A percentile compares a stretch with the other conserved stretches of the same genome.
Conservation (phyloP, 35 echinoderm and acorn worm species). For the Lytechinus variegatus region DNA sequence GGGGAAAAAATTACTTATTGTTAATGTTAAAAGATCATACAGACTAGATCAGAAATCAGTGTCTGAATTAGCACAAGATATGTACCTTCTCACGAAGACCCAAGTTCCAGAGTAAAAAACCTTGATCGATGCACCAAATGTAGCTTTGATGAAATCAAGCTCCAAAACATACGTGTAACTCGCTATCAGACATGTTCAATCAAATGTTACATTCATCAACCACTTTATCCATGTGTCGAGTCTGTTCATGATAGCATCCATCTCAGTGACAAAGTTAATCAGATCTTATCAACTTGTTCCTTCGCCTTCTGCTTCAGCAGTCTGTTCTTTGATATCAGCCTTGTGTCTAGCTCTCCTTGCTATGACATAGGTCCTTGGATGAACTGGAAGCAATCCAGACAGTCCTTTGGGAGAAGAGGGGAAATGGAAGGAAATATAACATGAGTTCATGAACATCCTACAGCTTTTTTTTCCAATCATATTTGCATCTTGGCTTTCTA, state of each 20-base stretch:
- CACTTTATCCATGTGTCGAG: background rate
- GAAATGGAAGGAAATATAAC: background rate
- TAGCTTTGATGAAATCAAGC: no score
- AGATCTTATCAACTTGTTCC: background rate
- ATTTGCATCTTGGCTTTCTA: no score
- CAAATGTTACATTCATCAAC: background rate
- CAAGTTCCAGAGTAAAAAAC: no score
- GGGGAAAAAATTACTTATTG: no score
- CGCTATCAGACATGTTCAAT: background rate
- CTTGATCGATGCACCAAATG: no score
- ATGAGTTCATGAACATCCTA: no score
- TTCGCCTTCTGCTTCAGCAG: slow-evolving; percentile 58
- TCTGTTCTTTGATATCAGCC: slow-evolving; percentile 55
- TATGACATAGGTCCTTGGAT: slow-evolving; percentile 77
- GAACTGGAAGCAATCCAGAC: slow-evolving; percentile 83
- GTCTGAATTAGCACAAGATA: no score
- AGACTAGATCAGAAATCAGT: no score
- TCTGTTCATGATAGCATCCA: background rate
- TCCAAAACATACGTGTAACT: background rate
- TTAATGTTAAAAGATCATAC: no score
- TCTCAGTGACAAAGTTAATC: background rate
- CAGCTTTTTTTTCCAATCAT: no score
- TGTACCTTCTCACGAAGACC: no score
- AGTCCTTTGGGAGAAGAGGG: slow-evolving; percentile 51
- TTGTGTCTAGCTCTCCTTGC: slow-evolving; percentile 74